These are phyloP conservation scores for Hyposoter didymator DNA, from an alignment of 2,888 invertebrate genomes.

Conservation along the genomic window DNA sequence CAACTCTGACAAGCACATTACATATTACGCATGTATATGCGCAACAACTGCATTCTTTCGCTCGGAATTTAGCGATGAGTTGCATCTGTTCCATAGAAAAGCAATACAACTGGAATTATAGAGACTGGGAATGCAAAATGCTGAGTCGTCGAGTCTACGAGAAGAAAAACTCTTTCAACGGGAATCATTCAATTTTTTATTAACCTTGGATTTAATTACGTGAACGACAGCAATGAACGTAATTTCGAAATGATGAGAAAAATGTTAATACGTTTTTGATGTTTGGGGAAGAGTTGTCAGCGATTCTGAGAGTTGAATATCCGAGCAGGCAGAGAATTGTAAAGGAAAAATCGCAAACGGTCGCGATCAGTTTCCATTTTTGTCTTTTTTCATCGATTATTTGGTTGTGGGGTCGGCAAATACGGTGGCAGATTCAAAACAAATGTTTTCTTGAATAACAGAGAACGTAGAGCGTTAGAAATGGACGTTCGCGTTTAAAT, in stretches of 20 bases:
- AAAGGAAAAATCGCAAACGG: not conserved
- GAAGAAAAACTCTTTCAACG: not conserved
- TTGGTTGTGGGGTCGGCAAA: not conserved
- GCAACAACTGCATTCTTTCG: constrained; percentile 19
- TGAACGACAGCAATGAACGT: not conserved
- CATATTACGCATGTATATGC: constrained; percentile 24
- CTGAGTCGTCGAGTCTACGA: not conserved
- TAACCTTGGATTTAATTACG: not conserved
- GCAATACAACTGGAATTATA: not conserved
- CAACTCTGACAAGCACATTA: constrained; percentile 30
- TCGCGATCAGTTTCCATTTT: not conserved
- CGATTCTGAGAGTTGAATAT: no score
- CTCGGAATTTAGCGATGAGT: constrained; percentile 38
- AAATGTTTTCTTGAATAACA: not conserved
- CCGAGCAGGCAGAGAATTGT: not conserved
- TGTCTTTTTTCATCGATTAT: not conserved
- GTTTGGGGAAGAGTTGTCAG: no score
- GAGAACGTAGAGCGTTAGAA: not conserved
- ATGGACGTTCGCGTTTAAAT: not conserved
- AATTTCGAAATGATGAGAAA: not conserved
- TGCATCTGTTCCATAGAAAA: not conserved
- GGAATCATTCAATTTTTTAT: not conserved
- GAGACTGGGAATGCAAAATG: not conserved
- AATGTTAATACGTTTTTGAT: no score
- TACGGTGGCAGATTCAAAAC: not conserved